phyloP scores from a whole-genome alignment of 2,888 invertebrate genomes.

The Aporophyla nigra region DNA sequence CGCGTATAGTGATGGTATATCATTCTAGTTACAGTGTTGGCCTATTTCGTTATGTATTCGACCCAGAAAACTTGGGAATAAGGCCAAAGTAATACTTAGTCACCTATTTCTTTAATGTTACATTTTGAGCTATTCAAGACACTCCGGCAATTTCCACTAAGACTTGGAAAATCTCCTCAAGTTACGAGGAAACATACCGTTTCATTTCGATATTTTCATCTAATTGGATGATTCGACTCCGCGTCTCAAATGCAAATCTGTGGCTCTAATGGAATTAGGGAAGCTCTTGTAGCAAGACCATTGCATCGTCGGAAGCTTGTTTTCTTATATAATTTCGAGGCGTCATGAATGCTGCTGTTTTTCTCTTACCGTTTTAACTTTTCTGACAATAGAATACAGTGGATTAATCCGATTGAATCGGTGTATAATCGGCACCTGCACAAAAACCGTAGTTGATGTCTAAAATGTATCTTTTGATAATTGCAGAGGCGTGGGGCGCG shows the following conservation, averaged over 20 bases:
- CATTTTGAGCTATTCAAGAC: conserved; percentile 36
- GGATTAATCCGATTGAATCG: neutral
- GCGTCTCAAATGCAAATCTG: conserved; percentile 31
- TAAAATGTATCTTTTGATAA: conserved; percentile 56
- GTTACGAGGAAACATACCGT: conserved; percentile 16
- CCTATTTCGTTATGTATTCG: conserved; percentile 33
- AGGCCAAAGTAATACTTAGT: conserved; percentile 30
- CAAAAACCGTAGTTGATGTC: neutral
- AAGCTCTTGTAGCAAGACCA: neutral
- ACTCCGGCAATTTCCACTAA: neutral
- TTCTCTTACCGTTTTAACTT: neutral
- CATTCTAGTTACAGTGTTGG: conserved; percentile 17
- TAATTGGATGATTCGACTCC: conserved; percentile 14
- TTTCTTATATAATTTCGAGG: neutral
- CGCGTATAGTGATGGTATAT: conserved; percentile 15
- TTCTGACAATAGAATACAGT: neutral
- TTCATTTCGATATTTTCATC: conserved; percentile 37
- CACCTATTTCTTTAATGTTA: conserved; percentile 19
- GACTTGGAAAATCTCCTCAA: conserved; percentile 22
- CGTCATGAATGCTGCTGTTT: neutral
- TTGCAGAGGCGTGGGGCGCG: conserved; percentile 90
- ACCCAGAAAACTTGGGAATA: conserved; percentile 49
- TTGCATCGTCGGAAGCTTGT: neutral
- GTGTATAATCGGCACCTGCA: neutral
- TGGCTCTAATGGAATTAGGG: conserved; percentile 33